Base-by-base conservation (phyloP, 1,140 invertebrate species). In the Amyelois transitella region DNA sequence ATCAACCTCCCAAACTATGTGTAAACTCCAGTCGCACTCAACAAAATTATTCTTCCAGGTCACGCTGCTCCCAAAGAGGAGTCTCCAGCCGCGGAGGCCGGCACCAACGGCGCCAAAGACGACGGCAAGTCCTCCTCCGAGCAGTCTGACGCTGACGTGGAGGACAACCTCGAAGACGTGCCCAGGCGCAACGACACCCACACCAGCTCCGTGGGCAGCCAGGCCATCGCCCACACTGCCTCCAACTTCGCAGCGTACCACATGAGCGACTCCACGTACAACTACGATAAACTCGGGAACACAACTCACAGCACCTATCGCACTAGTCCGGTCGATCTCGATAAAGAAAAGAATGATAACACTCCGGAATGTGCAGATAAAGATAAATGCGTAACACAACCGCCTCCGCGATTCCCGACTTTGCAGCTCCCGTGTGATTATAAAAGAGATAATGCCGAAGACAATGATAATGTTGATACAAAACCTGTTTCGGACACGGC, bases 71-170 rank as follows among this genome's bases (percentile, higher is more conserved):
- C 60, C 10, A 72, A 83, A 58, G 80, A 84, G 3, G 78, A 77
- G 18, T 48, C 43, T 18, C 6, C 48, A 0, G 45, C 59, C 0
- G 4, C 49, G 0, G 47, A 58, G 0, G 61, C 51, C 2, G 81
- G 81, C 8, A 59, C 67, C 3, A 81, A 80, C 51, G 77, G 75
- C 12, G 47, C 64, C 18, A 82, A 80, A 32, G 81, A 83, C 22
- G 88, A 89, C 24, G 88, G 85, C 28, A 91, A 91, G 63, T 90
- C 89, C 0, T 91, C 91, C 1, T 91, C 90, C 0, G 91, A 92
- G 69, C 89, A 91, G 53, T 94, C 93, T 6, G 94, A 95, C 75
- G 94, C 94, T 0, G 94, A 96, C 72, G 89, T 95, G 0, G 94
- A 96, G 81, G 94, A 96, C 66, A 95, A 96, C 71, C 79, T 92